phyloP scores from a whole-genome alignment of 92 coral and sea anemone genomes.

The Umimayanthus chanpuru region DNA sequence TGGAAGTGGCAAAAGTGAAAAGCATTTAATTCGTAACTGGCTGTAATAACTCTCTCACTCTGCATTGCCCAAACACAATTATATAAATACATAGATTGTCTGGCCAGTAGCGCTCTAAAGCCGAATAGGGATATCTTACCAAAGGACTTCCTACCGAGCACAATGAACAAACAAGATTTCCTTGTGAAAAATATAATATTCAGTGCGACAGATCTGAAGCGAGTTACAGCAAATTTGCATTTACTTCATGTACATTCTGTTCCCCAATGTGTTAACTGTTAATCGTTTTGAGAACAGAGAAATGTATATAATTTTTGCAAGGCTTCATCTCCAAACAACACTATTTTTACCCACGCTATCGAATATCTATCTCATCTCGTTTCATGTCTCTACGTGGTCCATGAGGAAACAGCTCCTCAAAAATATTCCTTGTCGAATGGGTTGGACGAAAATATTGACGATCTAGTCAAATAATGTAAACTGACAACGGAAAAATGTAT shows the following conservation, averaged over 20 bases:
- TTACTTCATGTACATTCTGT: neutral
- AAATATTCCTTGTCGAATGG: neutral
- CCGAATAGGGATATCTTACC: too few relatives aligned
- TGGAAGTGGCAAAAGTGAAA: too few relatives aligned
- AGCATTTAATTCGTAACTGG: too few relatives aligned
- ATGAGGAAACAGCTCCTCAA: neutral
- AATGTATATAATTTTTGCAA: neutral
- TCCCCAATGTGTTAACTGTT: neutral
- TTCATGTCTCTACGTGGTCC: slow-evolving; percentile 1
- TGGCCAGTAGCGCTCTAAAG: too few relatives aligned
- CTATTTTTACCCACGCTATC: neutral
- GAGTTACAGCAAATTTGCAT: slow-evolving; percentile 18
- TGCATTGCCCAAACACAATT: too few relatives aligned
- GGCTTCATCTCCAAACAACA: neutral
- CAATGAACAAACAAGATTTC: neutral
- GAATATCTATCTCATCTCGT: too few relatives aligned
- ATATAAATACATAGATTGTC: too few relatives aligned
- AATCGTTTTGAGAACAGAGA: slow-evolving; percentile 11
- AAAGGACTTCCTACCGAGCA: neutral
- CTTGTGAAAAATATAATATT: neutral
- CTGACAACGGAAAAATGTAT: slow-evolving; percentile 29
- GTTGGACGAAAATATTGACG: neutral
- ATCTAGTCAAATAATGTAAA: neutral
- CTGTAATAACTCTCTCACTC: too few relatives aligned
- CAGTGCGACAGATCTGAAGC: neutral